Evolutionary conservation across 2,113 vertebrate genomes (phyloP).

Genomic region (Nycticryphes semicollaris): DNA sequence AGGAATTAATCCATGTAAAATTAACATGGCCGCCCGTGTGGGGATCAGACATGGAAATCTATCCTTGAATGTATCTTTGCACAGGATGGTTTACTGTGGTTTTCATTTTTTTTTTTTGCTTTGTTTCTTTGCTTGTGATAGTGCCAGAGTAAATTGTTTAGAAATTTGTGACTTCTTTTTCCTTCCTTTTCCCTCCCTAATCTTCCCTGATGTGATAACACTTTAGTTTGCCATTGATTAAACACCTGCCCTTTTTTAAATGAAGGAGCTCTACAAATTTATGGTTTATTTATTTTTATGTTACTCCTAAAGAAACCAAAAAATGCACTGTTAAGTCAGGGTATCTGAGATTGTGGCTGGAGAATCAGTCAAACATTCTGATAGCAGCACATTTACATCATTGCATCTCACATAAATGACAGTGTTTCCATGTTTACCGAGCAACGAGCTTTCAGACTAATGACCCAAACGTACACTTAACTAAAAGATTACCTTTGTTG

Average conservation of each 20-base stretch:
- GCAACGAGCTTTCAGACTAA: slow-evolving; percentile 53
- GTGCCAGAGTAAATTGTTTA: neutral
- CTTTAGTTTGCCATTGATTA: neutral
- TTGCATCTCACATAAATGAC: slow-evolving; percentile 5
- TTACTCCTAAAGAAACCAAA: neutral
- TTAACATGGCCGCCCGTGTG: neutral
- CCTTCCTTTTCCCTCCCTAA: neutral
- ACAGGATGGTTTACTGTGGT: neutral
- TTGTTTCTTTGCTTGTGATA: neutral
- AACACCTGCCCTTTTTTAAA: neutral
- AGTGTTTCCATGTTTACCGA: slow-evolving; percentile 33
- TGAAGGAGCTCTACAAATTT: neutral
- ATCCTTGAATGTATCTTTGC: neutral
- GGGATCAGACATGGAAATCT: neutral
- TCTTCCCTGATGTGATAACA: neutral
- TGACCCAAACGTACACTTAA: slow-evolving; percentile 54
- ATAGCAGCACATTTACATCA: slow-evolving; percentile 13
- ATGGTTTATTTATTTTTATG: neutral
- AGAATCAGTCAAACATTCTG: slow-evolving; percentile 28
- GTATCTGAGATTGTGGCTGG: neutral
- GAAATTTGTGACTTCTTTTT: neutral
- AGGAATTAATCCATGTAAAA: neutral
- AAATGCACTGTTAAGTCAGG: neutral
- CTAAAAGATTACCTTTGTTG: slow-evolving; percentile 41
- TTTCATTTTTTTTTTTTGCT: neutral